Evolutionary conservation across 2,888 invertebrate species (phyloP), one percentile per base, ranked within the genome.

Genomic region (Xestia ashworthii): DNA sequence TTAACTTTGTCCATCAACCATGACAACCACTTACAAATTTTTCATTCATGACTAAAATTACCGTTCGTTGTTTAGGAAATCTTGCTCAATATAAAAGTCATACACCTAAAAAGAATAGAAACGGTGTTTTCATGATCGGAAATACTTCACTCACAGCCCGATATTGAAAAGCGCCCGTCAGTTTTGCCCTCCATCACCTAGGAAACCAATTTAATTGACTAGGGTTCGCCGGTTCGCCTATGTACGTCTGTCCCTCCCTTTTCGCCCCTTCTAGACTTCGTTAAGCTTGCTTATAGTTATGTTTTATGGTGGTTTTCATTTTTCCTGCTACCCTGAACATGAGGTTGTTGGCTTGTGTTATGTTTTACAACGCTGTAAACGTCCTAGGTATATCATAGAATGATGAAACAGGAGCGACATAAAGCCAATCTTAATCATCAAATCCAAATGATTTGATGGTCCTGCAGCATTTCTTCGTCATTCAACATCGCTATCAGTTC

Each of bases 191-290:
- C 58, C 44, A 69, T 84, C 84, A 71, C 82, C 82, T 80, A 80
- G 84, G 82, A 69, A 80, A 84, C 71, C 64, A 60, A 69, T 78
- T 78, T 73, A 70, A 73, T 72, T 69, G 71, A 80, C 74, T 71
- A 82, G 64, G 68, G 68, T 71, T 79, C 66, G 65, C 41, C 41
- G 44, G 77, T 50, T 41, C 32, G 48, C 25, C 68, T 78, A 65
- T 32, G 64, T 69, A 82, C 67, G 55, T 19, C 46, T 38, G 46
- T 25, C 38, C 67, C 70, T 50, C 48, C 82, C 67, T 48, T 32
- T 66, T 60, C 44, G 41, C 65, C 66, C 72, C 72, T 70, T 66
- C 60, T 78, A 72, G 71, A 78, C 38, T 62, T 62, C 11, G 41
- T 69, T 70, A 50, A 38, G 16, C 32, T 65, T 8, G n/a, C 38